Evolutionary conservation across 2,797 vertebrate species (phyloP), one percentile per base, ranked within the genome.

Genomic region (Anguilla anguilla): DNA sequence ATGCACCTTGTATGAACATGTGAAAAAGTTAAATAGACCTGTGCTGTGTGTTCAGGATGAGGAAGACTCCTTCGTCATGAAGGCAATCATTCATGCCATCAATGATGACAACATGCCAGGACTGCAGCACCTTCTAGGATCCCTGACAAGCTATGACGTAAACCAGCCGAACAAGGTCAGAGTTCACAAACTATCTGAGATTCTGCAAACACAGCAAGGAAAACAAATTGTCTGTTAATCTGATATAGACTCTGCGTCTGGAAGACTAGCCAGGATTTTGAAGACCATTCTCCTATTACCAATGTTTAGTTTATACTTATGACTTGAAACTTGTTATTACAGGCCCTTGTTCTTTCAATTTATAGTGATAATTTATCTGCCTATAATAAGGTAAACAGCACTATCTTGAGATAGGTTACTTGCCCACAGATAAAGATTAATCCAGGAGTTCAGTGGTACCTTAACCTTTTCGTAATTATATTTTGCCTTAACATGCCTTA

Each of bases 1-100:
- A 3, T 59, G 57, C 17, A 17, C 57, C 57, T 4, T 99, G 89
- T 99, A 99, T 95, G 98, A 99, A 85, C 97, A 11, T 46, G 39
- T 22, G n/a, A 81, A 82, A 53, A 51, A 15, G 46, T 22, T 82
- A 7, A 49, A 51, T 7, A 51, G 43, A 51, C 3, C 25, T 82
- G 19, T 49, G 79, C 22, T 82, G 13, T 88, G 1, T 90, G 67
- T 1, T 4, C 86, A 99, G 98, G 98, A 99, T 89, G 98, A 99
- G 91, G 98, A 99, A 92, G 98, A 99, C 95, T 99, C 98, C 43
- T 99, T 99, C 91, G 98, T 99, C 90, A 99, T 99, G 97, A 99
- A 99, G 95, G 98, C 98, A 93, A 99, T 99, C 94, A 97, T 99
- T 94, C 98, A 99, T 6, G 98, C 98, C 92, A 99, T 99, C 92